Evolutionary conservation across 2,113 vertebrate species (phyloP).

Genomic region (Carollia perspicillata): DNA sequence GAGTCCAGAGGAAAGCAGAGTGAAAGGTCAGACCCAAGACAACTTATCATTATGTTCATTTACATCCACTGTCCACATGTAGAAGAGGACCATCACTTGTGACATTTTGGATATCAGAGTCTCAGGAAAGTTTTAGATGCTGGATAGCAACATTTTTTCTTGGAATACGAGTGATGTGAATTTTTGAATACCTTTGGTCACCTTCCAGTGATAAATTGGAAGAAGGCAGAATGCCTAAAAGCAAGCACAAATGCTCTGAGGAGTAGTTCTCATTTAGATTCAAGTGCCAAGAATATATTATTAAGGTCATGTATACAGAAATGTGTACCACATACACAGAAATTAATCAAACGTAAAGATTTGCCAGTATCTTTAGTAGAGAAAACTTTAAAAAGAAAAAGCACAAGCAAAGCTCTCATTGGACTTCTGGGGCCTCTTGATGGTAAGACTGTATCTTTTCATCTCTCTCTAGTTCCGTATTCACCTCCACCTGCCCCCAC

Average conservation of each 20-base stretch:
- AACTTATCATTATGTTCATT: neutral
- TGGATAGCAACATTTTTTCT: neutral
- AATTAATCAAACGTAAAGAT: conserved; percentile 1
- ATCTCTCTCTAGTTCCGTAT: neutral
- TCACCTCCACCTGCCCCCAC: neutral
- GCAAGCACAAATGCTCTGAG: neutral
- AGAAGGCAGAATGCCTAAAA: conserved; percentile 32
- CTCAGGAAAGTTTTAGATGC: neutral
- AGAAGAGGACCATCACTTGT: neutral
- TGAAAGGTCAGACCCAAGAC: neutral
- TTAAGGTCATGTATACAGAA: neutral
- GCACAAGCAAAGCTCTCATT: neutral
- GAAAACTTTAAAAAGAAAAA: neutral
- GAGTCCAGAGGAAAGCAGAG: neutral
- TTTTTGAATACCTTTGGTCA: conserved; percentile 54
- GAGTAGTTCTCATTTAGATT: neutral
- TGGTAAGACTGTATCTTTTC: neutral
- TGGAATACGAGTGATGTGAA: conserved; percentile 14
- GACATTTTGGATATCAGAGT: neutral
- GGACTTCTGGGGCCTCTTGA: neutral
- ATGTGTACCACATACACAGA: neutral
- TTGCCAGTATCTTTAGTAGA: neutral
- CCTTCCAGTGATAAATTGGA: conserved; percentile 49
- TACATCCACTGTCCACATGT: neutral
- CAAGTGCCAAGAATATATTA: conserved; percentile 27